These are phyloP conservation scores for Ptycholaimellus sp. DNA, from an alignment of 2,888 invertebrate species.

Conservation along the genomic window DNA sequence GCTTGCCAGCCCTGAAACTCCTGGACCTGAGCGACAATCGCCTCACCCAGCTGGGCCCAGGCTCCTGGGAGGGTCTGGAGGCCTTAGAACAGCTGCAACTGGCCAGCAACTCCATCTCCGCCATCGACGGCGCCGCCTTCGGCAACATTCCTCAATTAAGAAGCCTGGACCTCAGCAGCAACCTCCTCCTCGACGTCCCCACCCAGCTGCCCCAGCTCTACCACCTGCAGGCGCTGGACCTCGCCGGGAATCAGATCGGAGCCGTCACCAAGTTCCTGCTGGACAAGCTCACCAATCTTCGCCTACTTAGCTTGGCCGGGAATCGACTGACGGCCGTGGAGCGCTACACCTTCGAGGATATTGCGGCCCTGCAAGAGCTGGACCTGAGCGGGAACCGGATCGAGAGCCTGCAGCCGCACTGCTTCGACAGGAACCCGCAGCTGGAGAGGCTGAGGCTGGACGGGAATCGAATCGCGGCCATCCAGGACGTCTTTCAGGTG, in stretches of 20 bases:
- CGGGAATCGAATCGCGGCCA: too few relatives aligned
- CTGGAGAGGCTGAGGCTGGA: too few relatives aligned
- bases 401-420: too few relatives aligned
- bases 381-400: slow-evolving; percentile 9
- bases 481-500: too few relatives aligned
- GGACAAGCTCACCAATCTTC: slow-evolving; percentile 54
- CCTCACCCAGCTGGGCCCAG: too few relatives aligned
- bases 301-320: slow-evolving; percentile 30
- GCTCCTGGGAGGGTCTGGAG: too few relatives aligned
- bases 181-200: background rate
- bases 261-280: slow-evolving; percentile 50
- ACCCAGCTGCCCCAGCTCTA: slow-evolving; percentile 10
- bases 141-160: slow-evolving; percentile 14
- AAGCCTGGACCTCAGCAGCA: background rate
- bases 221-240: slow-evolving; percentile 12
- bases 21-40: too few relatives aligned
- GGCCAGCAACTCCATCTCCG: slow-evolving; percentile 12
- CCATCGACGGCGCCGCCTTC: background rate
- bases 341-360: slow-evolving; percentile 7
- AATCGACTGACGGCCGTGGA: slow-evolving; percentile 10
- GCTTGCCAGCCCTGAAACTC: too few relatives aligned
- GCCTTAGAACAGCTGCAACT: slow-evolving; percentile 15
- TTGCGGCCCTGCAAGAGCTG: slow-evolving; percentile 8
- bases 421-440: too few relatives aligned
- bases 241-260: slow-evolving; percentile 14